phyloP scores from a whole-genome alignment of 2,113 vertebrate genomes.

The Ceuthmochares aereus region DNA sequence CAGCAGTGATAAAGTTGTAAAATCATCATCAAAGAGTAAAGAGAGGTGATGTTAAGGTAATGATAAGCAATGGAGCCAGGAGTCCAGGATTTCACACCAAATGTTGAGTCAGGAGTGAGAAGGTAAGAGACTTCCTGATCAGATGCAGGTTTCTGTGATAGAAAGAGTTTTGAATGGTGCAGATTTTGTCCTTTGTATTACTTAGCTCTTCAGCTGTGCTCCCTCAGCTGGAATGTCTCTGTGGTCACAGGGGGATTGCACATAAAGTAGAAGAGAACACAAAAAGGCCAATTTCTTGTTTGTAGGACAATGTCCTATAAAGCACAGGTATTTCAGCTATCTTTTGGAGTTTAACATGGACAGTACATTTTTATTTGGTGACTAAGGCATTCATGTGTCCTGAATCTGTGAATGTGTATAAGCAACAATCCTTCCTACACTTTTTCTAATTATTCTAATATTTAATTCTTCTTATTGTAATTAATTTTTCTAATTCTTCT shows the following conservation, averaged over 20 bases:
- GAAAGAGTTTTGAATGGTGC: not conserved
- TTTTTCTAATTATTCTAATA: not conserved
- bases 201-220: not conserved
- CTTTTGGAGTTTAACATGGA: not conserved
- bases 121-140: not conserved
- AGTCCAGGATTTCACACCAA: not conserved
- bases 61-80: not conserved
- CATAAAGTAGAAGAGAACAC: not conserved
- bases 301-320: not conserved
- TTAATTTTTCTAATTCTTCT: no score
- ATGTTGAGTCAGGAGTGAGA: not conserved
- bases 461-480: no score
- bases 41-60: not conserved
- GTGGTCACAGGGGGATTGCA: not conserved
- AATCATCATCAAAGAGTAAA: not conserved
- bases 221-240: not conserved
- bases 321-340: not conserved
- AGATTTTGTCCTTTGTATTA: not conserved
- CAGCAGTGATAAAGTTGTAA: not conserved
- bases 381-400: not conserved
- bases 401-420: not conserved
- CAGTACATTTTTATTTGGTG: not conserved
- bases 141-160: not conserved
- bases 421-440: not conserved
- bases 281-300: not conserved